Base-by-base conservation (phyloP, 2,113 vertebrate genomes). In the Bubo blakistoni region DNA sequence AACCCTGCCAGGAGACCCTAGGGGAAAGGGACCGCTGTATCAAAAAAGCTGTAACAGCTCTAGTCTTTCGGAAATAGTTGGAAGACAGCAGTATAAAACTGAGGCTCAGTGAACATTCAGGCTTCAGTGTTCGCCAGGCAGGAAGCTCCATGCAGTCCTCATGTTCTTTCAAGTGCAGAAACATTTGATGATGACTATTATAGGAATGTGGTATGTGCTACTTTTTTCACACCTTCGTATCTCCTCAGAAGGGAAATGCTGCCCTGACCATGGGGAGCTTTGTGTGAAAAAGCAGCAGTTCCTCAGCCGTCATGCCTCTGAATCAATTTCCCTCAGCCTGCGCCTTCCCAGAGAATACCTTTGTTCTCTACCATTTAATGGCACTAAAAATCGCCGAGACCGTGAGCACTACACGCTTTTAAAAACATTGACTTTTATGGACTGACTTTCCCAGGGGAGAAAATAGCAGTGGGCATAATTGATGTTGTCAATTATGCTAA, bases 401-500 rank as follows among this genome's bases (percentile, higher is more conserved):
- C 0, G 0, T 36, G 62, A 92, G 59, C 81, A 11, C 38, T 44
- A 3, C 72, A 24, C 0, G 5, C 83, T 96, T 91, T 71, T 86
- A 73, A 67, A 82, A 90, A 67, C 70, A 77, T 38, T 44, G 76
- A 52, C 70, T 94, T 5, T 5, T 59, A 8, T 34, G 81, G 95
- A 88, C 9, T 11, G 86, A 13, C 74, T 85, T 95, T 92, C 83
- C 87, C 21, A 52, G 47, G 62, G 86, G 87, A 74, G 65, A 85
- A 77, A 59, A 30, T 19, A 90, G 92, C 87, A 92, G 77, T 90
- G 90, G 88, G 51, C 84, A 90, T 89, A 94, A 96, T 42, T 91
- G 92, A 90, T 92, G 81, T 47, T 91, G 67, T 93, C 93, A 89
- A 36, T 96, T 96, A 88, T 92, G 80, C 79, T 88, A 88, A 96